Percentiles rank a stretch among this genome's conserved stretches.
Evolutionary conservation across 2,888 invertebrate species (phyloP).

Genomic region (Heliconius ethilla): DNA sequence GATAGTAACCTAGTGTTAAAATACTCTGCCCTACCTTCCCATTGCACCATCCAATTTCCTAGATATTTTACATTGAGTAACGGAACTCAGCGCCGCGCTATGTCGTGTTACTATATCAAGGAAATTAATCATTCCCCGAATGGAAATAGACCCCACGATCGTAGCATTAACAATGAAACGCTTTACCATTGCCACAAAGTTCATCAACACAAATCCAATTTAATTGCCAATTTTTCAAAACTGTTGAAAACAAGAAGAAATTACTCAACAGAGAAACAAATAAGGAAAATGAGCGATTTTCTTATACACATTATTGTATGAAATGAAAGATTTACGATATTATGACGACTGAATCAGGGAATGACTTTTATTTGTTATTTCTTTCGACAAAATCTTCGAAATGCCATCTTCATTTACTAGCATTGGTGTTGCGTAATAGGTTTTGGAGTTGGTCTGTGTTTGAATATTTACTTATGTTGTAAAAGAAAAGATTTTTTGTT

Average conservation of each 20-base stretch:
- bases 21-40: too few relatives aligned
- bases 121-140: too few relatives aligned
- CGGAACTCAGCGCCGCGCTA: too few relatives aligned
- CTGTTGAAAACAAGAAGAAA: not conserved
- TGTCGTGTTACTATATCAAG: too few relatives aligned
- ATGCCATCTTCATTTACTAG: slow-evolving; percentile 15
- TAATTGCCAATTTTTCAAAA: not conserved
- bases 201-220: not conserved
- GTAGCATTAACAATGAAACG: too few relatives aligned
- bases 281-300: slow-evolving; percentile 35
- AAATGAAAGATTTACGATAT: slow-evolving; percentile 33
- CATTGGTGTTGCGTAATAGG: not conserved
- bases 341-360: slow-evolving; percentile 31
- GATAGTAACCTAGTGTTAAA: too few relatives aligned
- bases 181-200: too few relatives aligned
- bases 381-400: not conserved
- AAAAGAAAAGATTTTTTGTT: too few relatives aligned
- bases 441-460: not conserved
- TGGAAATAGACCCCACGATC: too few relatives aligned
- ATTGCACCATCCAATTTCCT: too few relatives aligned
- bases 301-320: slow-evolving; percentile 18
- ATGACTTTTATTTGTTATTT: slow-evolving; percentile 21
- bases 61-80: too few relatives aligned
- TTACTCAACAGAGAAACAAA: slow-evolving; percentile 11
- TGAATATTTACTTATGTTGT: not conserved